Evolutionary conservation across 2,888 invertebrate genomes (phyloP), one percentile per base, ranked within the genome.

Genomic region (Lapara coniferarum): DNA sequence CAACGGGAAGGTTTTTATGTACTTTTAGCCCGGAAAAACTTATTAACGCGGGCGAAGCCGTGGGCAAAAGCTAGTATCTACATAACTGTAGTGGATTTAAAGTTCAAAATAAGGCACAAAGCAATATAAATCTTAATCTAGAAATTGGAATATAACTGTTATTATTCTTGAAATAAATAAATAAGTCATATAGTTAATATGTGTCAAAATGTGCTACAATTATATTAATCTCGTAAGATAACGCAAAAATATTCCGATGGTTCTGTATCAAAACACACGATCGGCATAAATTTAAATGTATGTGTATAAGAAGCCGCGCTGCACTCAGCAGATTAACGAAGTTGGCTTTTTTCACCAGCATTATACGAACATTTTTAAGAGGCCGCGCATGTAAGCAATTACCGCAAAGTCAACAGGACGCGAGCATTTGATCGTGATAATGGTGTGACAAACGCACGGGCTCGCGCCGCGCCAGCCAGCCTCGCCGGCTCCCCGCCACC

Each of bases 371-470:
- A 71, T 67, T 57, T 67, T 73, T 68, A 25, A 56, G 46, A 69
- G 69, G 71, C 68, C 69, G 72, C 78, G 80, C 80, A 81, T 81
- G 84, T 84, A 80, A 74, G 83, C 84, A 88, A 89, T 89, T 87
- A 89, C 80, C 74, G 76, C 63, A 55, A 70, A 74, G 71, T 74
- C 75, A 78, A 78, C 78, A 81, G 78, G 76, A 77, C 77, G 78
- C 79, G 78, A 76, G 80, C 78, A 82, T 81, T 81, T 71, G 80
- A 85, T 86, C 85, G 81, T 82, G 86, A 88, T 90, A 86, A 85
- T 88, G 81, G 89, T 88, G 89, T 88, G 90, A 91, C 91, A 91
- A 90, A 89, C 88, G 85, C 84, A 86, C 81, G 83, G 85, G 78
- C 77, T 77, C 81, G 85, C 86, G 84, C 85, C 84, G 82, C 81